Percentiles rank a stretch among this genome's conserved stretches.
phyloP scores from a whole-genome alignment of 2,888 invertebrate genomes.

The Frankliniella intonsa region DNA sequence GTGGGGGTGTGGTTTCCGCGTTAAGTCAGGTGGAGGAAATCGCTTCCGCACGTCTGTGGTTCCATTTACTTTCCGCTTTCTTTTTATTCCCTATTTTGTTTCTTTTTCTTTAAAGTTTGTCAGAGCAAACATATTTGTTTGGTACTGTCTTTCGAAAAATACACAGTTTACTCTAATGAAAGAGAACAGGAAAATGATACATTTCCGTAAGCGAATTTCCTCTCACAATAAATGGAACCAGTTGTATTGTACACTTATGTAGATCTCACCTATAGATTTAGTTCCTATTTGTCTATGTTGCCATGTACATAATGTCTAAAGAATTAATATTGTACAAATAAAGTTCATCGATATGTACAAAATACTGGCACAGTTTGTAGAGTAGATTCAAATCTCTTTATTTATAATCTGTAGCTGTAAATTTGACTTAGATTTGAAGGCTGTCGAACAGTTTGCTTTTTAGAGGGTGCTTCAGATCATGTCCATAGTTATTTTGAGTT shows the following conservation, averaged over 20 bases:
- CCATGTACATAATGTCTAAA: slow-evolving; percentile 25
- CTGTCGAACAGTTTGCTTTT: slow-evolving; percentile 4
- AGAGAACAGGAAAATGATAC: not conserved
- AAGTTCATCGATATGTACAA: slow-evolving; percentile 18
- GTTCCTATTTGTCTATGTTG: slow-evolving; percentile 25
- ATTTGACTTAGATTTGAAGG: not conserved
- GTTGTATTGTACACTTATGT: slow-evolving; percentile 10
- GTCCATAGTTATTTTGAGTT: slow-evolving; percentile 7
- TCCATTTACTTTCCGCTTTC: not conserved
- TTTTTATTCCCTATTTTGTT: no score
- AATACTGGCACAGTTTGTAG: not conserved
- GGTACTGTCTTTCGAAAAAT: not conserved
- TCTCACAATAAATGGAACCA: not conserved
- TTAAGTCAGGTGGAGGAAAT: not conserved
- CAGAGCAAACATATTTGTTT: not conserved
- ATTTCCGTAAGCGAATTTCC: no score
- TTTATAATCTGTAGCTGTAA: slow-evolving; percentile 2
- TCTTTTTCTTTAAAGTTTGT: not conserved
- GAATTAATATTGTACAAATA: slow-evolving; percentile 16
- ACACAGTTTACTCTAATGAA: not conserved
- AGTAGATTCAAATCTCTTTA: slow-evolving; percentile 11
- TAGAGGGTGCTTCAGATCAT: slow-evolving; percentile 10
- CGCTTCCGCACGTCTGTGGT: not conserved
- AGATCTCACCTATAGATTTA: slow-evolving; percentile 25
- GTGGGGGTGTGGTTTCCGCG: not conserved